phyloP scores from a whole-genome alignment of 2,797 vertebrate genomes.

The Melopsittacus undulatus region DNA sequence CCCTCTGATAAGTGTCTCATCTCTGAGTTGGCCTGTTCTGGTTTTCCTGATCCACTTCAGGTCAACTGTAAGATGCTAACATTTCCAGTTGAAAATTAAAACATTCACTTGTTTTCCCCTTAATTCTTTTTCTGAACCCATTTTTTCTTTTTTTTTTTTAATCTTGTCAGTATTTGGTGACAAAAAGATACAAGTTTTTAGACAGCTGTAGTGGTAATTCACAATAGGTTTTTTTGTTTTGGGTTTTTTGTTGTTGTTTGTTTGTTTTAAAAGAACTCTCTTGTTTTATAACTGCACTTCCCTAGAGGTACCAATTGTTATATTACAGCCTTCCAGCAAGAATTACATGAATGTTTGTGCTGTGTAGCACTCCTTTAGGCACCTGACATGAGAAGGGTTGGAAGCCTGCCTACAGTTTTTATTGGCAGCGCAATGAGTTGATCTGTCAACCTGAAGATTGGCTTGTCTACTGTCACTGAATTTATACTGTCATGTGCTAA shows the following conservation, averaged over 20 bases:
- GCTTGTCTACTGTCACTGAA: not conserved
- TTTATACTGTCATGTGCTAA: not conserved
- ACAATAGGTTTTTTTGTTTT: not conserved
- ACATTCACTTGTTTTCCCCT: not conserved
- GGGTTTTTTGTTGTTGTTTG: not conserved
- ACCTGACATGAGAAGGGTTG: not conserved
- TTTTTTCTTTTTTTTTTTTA: not conserved
- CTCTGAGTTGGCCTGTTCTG: constrained; percentile 3
- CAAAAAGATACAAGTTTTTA: not conserved
- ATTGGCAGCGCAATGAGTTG: not conserved
- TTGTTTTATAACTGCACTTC: constrained; percentile 11
- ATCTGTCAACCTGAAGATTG: not conserved
- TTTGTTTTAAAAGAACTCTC: not conserved
- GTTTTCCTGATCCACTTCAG: constrained; percentile 12
- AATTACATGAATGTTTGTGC: not conserved
- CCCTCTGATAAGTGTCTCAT: not conserved
- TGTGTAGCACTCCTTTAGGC: constrained; percentile 11
- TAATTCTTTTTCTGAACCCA: not conserved
- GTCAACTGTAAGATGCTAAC: not conserved
- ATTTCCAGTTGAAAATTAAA: constrained; percentile 12
- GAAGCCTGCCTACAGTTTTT: not conserved
- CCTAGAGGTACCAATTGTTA: constrained; percentile 2
- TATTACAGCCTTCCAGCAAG: not conserved
- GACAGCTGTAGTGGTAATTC: not conserved
- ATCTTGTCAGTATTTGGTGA: not conserved